Percentiles rank a stretch among this genome's conserved stretches.
Evolutionary conservation across 2,113 vertebrate genomes (phyloP).

Genomic region (Chionis minor): DNA sequence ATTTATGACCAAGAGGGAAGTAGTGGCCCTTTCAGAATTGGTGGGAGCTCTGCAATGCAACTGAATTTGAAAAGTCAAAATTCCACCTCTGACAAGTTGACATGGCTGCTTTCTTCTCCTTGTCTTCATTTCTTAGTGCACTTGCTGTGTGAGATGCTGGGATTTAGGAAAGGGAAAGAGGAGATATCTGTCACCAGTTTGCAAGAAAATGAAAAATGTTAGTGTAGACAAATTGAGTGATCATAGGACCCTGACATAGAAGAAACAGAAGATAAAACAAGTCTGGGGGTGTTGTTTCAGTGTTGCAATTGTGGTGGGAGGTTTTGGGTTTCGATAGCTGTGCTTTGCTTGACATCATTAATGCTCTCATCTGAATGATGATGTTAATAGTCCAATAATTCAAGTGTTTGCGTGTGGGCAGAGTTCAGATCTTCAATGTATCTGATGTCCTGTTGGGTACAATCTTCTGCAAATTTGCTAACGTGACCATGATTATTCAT

Average conservation of each 20-base stretch:
- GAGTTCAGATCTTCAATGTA: neutral
- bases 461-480: neutral
- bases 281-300: neutral
- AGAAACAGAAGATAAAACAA: neutral
- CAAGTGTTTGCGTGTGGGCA: neutral
- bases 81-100: rapidly evolving
- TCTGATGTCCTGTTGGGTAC: neutral
- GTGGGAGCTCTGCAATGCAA: neutral
- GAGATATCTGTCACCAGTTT: neutral
- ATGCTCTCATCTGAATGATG: neutral
- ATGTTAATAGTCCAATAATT: neutral
- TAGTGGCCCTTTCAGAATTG: neutral
- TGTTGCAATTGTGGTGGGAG: neutral
- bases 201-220: neutral
- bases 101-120: neutral
- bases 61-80: neutral
- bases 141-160: neutral
- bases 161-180: neutral
- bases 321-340: neutral
- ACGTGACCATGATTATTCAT: neutral
- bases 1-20: neutral
- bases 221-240: neutral
- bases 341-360: neutral
- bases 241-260: neutral
- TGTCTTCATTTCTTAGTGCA: neutral